These are phyloP conservation scores for Mesoligia furuncula DNA, from an alignment of 2,888 invertebrate species.

Conservation along the genomic window DNA sequence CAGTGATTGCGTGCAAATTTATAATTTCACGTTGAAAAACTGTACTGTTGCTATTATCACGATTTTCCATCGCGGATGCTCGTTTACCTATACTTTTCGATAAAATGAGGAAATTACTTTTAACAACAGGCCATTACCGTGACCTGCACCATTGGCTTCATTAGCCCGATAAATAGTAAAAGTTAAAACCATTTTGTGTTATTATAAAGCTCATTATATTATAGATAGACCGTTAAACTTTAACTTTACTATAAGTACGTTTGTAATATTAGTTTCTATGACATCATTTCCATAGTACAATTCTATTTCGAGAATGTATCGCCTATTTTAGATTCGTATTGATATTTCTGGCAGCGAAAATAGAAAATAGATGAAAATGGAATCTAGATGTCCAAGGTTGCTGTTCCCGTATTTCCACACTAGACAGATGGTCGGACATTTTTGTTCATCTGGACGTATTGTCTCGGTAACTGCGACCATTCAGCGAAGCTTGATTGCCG, in stretches of 20 bases:
- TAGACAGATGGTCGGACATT: conserved; percentile 29
- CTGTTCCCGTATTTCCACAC: conserved; percentile 35
- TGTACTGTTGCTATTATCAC: conserved; percentile 28
- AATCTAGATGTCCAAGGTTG: conserved; percentile 49
- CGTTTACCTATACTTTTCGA: conserved; percentile 48
- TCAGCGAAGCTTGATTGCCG: conserved; percentile 44
- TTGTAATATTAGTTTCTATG: conserved; percentile 5
- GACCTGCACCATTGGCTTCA: conserved; percentile 45
- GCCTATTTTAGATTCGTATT: conserved; percentile 23
- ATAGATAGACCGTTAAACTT: neutral
- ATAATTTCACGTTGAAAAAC: conserved; percentile 29
- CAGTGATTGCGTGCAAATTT: conserved; percentile 46
- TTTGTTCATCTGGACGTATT: conserved; percentile 56
- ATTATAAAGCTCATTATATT: conserved; percentile 12
- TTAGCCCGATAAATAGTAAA: conserved; percentile 46
- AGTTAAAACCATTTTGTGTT: conserved; percentile 31
- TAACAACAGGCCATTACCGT: conserved; percentile 54
- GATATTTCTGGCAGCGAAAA: conserved; percentile 36
- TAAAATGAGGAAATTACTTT: conserved; percentile 60
- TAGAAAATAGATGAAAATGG: conserved; percentile 39
- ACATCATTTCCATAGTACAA: neutral
- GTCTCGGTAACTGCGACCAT: conserved; percentile 43
- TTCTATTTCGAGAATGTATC: conserved; percentile 30
- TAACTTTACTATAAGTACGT: neutral
- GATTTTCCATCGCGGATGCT: conserved; percentile 46